Base-by-base conservation (phyloP, 2,888 invertebrate species). In the Drosophila mulleri region DNA sequence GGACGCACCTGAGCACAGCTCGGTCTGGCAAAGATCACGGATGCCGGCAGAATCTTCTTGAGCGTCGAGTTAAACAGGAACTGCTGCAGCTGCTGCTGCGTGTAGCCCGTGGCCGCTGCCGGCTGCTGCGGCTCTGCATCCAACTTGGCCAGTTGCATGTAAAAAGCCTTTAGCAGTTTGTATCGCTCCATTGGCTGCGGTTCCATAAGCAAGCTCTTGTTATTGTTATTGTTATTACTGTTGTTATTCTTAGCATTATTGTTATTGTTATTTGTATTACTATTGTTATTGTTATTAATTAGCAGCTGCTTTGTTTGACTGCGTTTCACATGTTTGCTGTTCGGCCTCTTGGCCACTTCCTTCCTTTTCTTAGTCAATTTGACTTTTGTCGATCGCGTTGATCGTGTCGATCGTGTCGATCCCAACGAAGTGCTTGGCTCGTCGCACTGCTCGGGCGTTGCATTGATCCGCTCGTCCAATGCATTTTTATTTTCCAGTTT, bases 11-110 rank as follows among this genome's bases (percentile, higher is more conserved):
- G 47, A 9, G 20, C 26, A 18, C 8, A 16, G 29, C 23, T 23
- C 35, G 42, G n/a, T 18, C 20, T 20, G 29, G n/a, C 37, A 3
- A 39, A 14, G 2, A 11, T 23, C 35, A 18, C 0, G 1, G 7
- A 8, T 2, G 16, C 9, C 14, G 66, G 47, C 41, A 83, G 52
- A 14, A 45, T 8, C 0, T 54, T 1, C 8, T 26, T 41, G 0
- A 80, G 58, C 8, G 57, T 66, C 0, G 84, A 81, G 9, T 64
- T 77, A 0, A 4, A 7, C n/a, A 80, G 37, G 8, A 80, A 81
- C 3, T 58, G 44, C 16, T 41, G n/a, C 0, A 83, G 42, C 16
- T 74, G 48, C 48, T 0, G 67, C 61, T 65, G 54, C 0, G 45
- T 61, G 11, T 66, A 74, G 23, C 63, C 58, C 1, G 1, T 4